Base-by-base conservation (phyloP, 2,888 invertebrate species). In the Macrophya alboannulata region DNA sequence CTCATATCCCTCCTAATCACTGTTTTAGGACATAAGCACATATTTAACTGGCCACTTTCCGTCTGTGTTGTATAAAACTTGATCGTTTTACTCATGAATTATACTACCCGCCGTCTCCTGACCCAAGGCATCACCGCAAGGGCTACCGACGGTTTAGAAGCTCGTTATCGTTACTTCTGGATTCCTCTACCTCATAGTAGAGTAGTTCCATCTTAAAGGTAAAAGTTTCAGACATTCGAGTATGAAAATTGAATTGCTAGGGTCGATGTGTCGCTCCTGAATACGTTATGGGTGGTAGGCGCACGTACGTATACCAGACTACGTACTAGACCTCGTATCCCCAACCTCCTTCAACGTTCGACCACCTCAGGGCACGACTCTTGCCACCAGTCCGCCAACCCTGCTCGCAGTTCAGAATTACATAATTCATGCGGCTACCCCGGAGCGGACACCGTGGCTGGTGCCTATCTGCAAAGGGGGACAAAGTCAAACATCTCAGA, bases 351-450 rank as follows among this genome's bases (percentile, higher is more conserved):
- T 17, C 68, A 31, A 68, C 40, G 62, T 81, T 15, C 59, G 48
- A 59, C 62, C 43, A 62, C 81, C 81, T 51, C 81, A 17, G 81
- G 81, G 77, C 77, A 77, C 40, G 37, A 77, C 51, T 55, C 77
- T 31, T 15, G 45, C 77, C 8, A 31, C 31, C 31, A 31, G n/a
- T 9, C 76, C 31, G 12, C 37, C 68, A 17, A 31, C 77, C 77
- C 81, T 51, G 77, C n/a, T 45, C 81, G 21, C 6, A 9, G 62
- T 81, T 59, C 31, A 37, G 83, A 85, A 88, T 90, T 91, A 90
- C 90, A 92, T 92, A 92, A 92, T 92, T 92, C 92, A 92, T 92
- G 89, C 10, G 48, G 71, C 51, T 55, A 40, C 83, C 71, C 83
- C n/a, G 71, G 17, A 48, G 83, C 83, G 82, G 82, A 65, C 45